phyloP scores from a whole-genome alignment of 2,797 vertebrate genomes.

The Smutsia gigantea region DNA sequence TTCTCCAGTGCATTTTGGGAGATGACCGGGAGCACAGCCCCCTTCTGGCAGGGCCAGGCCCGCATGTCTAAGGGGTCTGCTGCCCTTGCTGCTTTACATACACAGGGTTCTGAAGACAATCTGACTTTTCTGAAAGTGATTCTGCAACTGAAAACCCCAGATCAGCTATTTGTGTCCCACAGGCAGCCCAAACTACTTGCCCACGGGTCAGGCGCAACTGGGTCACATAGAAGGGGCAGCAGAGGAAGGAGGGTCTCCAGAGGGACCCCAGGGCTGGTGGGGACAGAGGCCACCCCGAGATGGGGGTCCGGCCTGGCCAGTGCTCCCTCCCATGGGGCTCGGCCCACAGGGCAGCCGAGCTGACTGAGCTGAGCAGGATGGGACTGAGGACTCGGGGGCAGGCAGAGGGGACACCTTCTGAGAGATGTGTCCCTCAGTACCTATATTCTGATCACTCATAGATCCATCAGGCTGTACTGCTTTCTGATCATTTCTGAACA shows the following conservation, averaged over 20 bases:
- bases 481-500: constrained; percentile 36
- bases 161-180: background rate
- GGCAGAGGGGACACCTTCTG: background rate
- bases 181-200: background rate
- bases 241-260: background rate
- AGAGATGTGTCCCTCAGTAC: background rate
- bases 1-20: background rate
- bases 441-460: background rate
- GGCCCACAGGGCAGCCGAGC: background rate
- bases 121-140: constrained; percentile 18
- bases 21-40: accelerated
- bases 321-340: background rate
- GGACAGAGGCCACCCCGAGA: background rate
- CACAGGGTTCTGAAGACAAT: background rate
- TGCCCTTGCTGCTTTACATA: background rate
- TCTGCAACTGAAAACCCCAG: constrained; percentile 25
- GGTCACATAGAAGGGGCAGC: background rate
- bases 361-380: background rate
- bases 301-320: too few relatives aligned
- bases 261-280: background rate
- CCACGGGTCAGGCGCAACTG: background rate
- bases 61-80: background rate
- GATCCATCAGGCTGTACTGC: background rate
- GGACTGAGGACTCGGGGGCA: background rate
- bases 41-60: background rate